A percentile compares a stretch with the other conserved stretches of the same genome.
Evolutionary conservation across 1,140 invertebrate species (phyloP).

Genomic region (Neelides sp.): DNA sequence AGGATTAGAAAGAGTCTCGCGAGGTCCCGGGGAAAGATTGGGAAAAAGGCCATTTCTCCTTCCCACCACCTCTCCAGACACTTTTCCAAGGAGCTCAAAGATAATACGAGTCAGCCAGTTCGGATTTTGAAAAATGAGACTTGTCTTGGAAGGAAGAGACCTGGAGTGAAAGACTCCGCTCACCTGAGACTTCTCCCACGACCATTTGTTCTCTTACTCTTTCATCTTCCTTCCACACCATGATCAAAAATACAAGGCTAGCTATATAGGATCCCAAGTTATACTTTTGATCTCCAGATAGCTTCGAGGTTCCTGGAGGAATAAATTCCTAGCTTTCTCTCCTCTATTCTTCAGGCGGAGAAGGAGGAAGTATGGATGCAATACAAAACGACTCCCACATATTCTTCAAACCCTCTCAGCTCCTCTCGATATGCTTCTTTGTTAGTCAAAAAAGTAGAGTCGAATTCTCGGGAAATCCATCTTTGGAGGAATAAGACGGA

Average conservation of each 20-base stretch:
- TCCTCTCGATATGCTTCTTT: too few relatives aligned
- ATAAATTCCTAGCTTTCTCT: neutral
- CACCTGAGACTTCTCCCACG: slow-evolving; percentile 30
- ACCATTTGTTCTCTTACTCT: slow-evolving; percentile 19
- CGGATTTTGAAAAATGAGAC: slow-evolving; percentile 30
- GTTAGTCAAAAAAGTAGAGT: too few relatives aligned
- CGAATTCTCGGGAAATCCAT: too few relatives aligned
- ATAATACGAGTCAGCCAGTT: slow-evolving; percentile 15
- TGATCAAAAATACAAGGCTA: neutral
- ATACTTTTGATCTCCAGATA: too few relatives aligned
- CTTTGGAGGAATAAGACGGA: too few relatives aligned
- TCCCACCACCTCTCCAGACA: too few relatives aligned
- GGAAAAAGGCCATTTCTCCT: too few relatives aligned
- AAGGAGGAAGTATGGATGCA: neutral
- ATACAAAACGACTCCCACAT: too few relatives aligned
- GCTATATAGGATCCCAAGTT: neutral
- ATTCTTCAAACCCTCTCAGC: too few relatives aligned
- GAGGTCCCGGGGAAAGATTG: too few relatives aligned
- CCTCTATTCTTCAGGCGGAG: neutral
- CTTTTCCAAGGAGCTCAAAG: too few relatives aligned
- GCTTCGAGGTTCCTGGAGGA: neutral
- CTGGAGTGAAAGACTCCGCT: slow-evolving; percentile 6
- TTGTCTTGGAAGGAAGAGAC: slow-evolving; percentile 7
- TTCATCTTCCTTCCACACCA: slow-evolving; percentile 10
- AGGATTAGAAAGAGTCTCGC: too few relatives aligned